Evolutionary conservation across 2,113 vertebrate species (phyloP).

Genomic region (cattle (Bos taurus)): DNA sequence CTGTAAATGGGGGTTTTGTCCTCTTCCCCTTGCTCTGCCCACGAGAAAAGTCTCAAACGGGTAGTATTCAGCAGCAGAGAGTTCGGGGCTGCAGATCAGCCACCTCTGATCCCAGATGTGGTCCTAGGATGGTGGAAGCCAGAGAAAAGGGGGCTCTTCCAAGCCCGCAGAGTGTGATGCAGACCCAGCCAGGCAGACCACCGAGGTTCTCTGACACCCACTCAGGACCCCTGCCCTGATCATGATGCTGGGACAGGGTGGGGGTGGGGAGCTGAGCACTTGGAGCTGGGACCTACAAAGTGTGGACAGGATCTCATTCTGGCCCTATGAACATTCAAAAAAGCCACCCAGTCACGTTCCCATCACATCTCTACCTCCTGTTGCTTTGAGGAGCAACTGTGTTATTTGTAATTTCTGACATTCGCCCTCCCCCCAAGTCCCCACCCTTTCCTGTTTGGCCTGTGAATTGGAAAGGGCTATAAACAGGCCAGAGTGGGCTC

Average conservation of each 20-base stretch:
- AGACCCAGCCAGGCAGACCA: neutral
- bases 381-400: conserved; percentile 82
- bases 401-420: conserved; percentile 88
- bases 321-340: conserved; percentile 80
- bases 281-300: neutral
- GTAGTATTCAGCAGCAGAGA: neutral
- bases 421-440: conserved; percentile 82
- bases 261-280: neutral
- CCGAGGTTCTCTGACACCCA: neutral
- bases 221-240: neutral
- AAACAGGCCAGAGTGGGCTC: conserved; percentile 89
- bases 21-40: neutral
- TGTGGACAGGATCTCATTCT: neutral
- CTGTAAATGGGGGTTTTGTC: neutral
- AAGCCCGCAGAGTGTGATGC: neutral
- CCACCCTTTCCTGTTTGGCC: conserved; percentile 93
- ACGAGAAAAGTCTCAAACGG: neutral
- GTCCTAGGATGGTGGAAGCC: neutral
- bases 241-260: neutral
- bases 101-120: neutral
- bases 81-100: neutral
- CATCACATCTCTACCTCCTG: conserved; percentile 79
- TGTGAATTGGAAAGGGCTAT: conserved; percentile 91
- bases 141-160: neutral
- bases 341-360: conserved; percentile 70